Base-by-base conservation (phyloP, 2,113 vertebrate species). In the Cyanistes caeruleus region DNA sequence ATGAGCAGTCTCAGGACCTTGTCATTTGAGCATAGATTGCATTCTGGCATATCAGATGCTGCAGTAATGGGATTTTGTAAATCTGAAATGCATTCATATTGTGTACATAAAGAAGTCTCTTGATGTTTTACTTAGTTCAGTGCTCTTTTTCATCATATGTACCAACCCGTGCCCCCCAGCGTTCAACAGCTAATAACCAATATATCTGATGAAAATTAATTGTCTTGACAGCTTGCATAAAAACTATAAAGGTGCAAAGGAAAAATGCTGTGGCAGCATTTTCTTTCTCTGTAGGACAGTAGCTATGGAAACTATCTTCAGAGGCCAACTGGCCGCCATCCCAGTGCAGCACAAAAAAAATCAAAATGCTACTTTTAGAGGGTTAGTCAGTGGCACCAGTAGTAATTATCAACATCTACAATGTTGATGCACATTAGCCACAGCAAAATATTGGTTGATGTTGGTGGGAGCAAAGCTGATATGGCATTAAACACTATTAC, bases 271-370 rank as follows among this genome's bases (percentile, higher is more conserved):
- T 31, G 75, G 79, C 82, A 94, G 97, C 97, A 96, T 96, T 96
- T 98, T 97, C 95, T 96, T 97, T 97, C 96, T 94, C 93, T 90
- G 85, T 84, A 96, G 88, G 89, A 96, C 96, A 97, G 98, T 97
- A 98, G 95, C 98, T 97, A 98, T 97, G 97, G 97, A 98, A 98
- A 98, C 97, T 97, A 96, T 97, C 96, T 98, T 96, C 65, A 96
- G 94, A 97, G 80, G 96, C 96, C 97, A 97, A 97, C 79, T 96
- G 97, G 98, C 97, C 72, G 70, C 80, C 87, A 96, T 97, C 90
- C 95, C 96, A 92, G 89, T 65, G 85, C 91, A 95, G 72, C 87
- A 97, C 68, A 43, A 94, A 84, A 93, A 96, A 96, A 95, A 97
- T 96, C 87, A 95, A 97, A 97, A 90, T 69, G 52, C 75, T 94